phyloP scores from a whole-genome alignment of 2,113 vertebrate genomes.

The Myanophis thanlyinensis region DNA sequence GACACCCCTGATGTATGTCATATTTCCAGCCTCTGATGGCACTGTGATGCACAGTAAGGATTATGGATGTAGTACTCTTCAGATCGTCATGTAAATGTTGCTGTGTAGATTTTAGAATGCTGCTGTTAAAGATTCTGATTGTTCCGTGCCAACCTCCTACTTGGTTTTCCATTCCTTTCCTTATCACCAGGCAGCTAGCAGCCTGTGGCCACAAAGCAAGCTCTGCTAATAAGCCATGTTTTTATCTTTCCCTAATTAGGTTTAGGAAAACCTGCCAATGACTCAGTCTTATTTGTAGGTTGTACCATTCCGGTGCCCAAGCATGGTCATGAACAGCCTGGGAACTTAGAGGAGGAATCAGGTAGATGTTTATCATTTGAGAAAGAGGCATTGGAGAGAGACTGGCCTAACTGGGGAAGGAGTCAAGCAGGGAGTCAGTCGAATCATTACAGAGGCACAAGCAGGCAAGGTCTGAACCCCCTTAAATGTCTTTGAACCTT shows the following conservation, averaged over 20 bases:
- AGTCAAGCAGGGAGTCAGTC: background rate
- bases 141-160: background rate
- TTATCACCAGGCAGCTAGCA: background rate
- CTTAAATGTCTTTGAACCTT: background rate
- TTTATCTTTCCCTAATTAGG: background rate
- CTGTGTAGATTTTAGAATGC: background rate
- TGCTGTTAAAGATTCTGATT: background rate
- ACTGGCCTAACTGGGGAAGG: background rate
- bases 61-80: background rate
- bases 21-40: background rate
- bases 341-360: background rate
- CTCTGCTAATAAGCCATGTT: background rate
- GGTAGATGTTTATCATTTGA: background rate
- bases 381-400: background rate
- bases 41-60: background rate
- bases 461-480: background rate
- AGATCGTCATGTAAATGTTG: background rate
- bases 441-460: background rate
- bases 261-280: background rate
- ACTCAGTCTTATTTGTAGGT: background rate
- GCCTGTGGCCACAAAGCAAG: background rate
- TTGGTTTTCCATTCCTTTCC: background rate
- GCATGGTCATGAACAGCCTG: too few species aligned
- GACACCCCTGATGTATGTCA: too few species aligned
- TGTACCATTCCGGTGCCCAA: background rate